Evolutionary conservation across 2,888 invertebrate species (phyloP), one percentile per base, ranked within the genome.

Genomic region (Strigamia crassipes): DNA sequence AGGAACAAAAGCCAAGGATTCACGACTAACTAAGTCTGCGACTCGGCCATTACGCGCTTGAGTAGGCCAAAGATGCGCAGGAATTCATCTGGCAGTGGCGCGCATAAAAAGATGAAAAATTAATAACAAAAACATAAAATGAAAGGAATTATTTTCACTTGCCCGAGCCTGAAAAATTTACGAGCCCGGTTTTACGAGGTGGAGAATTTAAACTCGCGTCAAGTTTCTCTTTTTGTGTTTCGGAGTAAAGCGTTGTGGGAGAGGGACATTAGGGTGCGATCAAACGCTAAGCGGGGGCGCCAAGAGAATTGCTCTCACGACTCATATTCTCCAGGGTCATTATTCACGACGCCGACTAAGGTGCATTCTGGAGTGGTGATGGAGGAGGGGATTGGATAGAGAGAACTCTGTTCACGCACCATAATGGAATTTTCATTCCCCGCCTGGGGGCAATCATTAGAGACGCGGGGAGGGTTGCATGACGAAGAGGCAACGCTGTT

Each of bases 121-220:
- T n/a, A 23, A 66, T n/a, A 23, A 66, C 3, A n/a, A 66, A 66
- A 23, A 73, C 5, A 73, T 73, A 73, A 73, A 73, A 73, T 73
- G 73, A 73, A 73, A 73, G 73, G 31, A 73, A 73, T 73, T 80
- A 42, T 31, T 51, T 51, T 42, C 21, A 41, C 18, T 46, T 80
- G 42, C 80, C 27, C 51, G 18, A 41, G 23, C 42, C 23, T 21
- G 27, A 41, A 80, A 41, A 51, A 51, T 80, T 80, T 51, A 51
- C 46, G 80, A 79, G 10, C 2, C 51, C 12, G 23, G 80, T 80
- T 80, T 80, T 80, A 80, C 80, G 80, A 80, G 80, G 42, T 51
- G 51, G 42, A 80, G 73, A 73, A 73, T 73, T 73, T 73, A 27
- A 73, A 73, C 73, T 73, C 27, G 73, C 73, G 73, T 73, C 73